Base-by-base conservation (phyloP, 2,113 vertebrate species). In the Smithornis capensis region DNA sequence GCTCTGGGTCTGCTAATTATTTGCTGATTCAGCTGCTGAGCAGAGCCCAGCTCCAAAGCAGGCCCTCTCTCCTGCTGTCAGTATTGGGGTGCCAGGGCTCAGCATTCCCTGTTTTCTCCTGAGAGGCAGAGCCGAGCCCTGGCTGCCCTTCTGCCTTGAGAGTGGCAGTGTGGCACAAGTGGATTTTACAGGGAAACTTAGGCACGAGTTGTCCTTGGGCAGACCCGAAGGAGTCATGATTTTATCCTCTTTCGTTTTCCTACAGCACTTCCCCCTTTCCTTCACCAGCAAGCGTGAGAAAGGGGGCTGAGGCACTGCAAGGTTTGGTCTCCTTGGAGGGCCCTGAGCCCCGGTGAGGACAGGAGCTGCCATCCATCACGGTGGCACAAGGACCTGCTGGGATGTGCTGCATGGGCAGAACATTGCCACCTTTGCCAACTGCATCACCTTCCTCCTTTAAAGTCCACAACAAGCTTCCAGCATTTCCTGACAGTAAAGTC, bases 11-110 rank as follows among this genome's bases (percentile, higher is more conserved):
- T 81, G 68, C 82, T 94, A 52, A 88, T 95, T 92, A 85, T 94
- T 90, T 95, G 94, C 94, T 92, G 96, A 96, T 94, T 97, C 96
- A 96, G 96, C 85, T 86, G 90, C 82, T 0, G 85, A 90, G 93
- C 82, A 19, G 45, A 86, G 92, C 31, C 55, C 56, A 40, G 84
- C 59, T 57, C 87, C 42, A 45, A 15, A 24, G 62, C 16, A 0
- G 71, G 33, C 37, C 40, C 38, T 47, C 87, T 60, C 87, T 60
- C 28, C 62, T 64, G 62, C 62, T 64, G 28, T 64, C 28, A 64
- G 60, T 33, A 28, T 19, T 44, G 62, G 59, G 62, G 38, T 64
- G 56, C 56, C 55, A 53, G 31, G 49, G 49, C 33, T 71, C 1
- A 0, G 38, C 0, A 0, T 14, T 0, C 4, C 24, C 55, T 55